phyloP scores from a whole-genome alignment of 2,797 vertebrate genomes.

The Schizopygopsis pylzovi region DNA sequence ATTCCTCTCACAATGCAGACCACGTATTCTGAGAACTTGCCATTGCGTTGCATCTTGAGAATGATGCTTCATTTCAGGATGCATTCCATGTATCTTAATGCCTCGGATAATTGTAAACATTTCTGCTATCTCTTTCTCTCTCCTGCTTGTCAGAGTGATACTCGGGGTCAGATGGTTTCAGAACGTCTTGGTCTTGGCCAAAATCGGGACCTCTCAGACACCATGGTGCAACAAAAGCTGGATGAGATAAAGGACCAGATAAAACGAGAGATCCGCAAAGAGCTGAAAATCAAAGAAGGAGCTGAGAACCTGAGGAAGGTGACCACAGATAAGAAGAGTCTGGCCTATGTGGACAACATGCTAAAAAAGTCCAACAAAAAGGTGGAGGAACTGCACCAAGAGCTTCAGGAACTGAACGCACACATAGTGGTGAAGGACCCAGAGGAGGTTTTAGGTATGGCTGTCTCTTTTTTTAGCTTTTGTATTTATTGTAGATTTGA shows the following conservation, averaged over 20 bases:
- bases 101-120: conserved; percentile 23
- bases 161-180: conserved; percentile 86
- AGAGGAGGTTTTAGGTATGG: conserved; percentile 91
- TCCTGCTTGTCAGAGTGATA: conserved; percentile 78
- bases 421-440: conserved; percentile 97
- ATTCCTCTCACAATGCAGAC: conserved; percentile 32
- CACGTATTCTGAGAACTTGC: conserved; percentile 14
- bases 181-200: conserved; percentile 88
- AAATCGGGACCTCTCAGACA: conserved; percentile 93
- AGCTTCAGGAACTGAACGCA: conserved; percentile 96
- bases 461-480: neutral
- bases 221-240: conserved; percentile 96
- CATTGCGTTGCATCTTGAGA: conserved; percentile 11
- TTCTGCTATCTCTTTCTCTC: conserved; percentile 30
- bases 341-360: conserved; percentile 99
- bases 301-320: conserved; percentile 98
- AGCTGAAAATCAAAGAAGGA: conserved; percentile 99
- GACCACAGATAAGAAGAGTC: conserved; percentile 98
- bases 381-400: conserved; percentile 96
- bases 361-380: conserved; percentile 99
- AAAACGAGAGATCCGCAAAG: conserved; percentile 98
- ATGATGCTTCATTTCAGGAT: neutral
- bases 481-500: neutral
- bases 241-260: conserved; percentile 98
- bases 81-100: conserved; percentile 15